Evolutionary conservation across 2,888 invertebrate species (phyloP).

Genomic region (Leucophora obtusa): DNA sequence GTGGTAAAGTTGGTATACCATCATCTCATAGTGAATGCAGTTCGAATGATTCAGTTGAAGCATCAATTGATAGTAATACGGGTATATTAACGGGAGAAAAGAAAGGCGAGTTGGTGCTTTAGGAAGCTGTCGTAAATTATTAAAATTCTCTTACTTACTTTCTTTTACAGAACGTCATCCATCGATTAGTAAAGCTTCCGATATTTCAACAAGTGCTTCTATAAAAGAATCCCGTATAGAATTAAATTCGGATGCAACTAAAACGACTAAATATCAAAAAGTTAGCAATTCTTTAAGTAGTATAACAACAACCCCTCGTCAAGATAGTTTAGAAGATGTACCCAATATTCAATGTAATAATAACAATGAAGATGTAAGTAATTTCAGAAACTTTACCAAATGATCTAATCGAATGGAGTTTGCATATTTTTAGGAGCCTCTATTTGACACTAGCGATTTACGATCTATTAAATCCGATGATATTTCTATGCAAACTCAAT

Average conservation of each 20-base stretch:
- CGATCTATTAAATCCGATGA: constrained; percentile 78
- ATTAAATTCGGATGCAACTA: constrained; percentile 75
- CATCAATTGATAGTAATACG: constrained; percentile 77
- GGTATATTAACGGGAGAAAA: constrained; percentile 76
- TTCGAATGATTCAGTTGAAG: constrained; percentile 78
- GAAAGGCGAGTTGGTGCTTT: constrained; percentile 70
- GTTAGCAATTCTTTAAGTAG: constrained; percentile 64
- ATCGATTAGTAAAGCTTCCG: constrained; percentile 63
- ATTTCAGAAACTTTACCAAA: too few relatives aligned
- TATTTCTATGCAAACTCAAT: constrained; percentile 79
- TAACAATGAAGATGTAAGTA: constrained; percentile 85
- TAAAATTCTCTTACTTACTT: neutral
- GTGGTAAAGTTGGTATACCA: constrained; percentile 78
- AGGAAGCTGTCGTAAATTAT: neutral
- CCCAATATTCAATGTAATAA: constrained; percentile 82
- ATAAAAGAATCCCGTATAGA: constrained; percentile 85
- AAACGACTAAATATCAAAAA: constrained; percentile 72
- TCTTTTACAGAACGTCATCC: constrained; percentile 68
- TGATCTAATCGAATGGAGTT: neutral
- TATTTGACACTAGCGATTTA: constrained; percentile 78
- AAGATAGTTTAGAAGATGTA: constrained; percentile 75
- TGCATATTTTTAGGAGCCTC: constrained; percentile 74
- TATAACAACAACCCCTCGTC: constrained; percentile 66
- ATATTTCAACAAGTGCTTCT: constrained; percentile 70
- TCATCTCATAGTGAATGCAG: constrained; percentile 78